phyloP scores from a whole-genome alignment of 2,797 vertebrate species.

The Phrynocephalus guinanensis region DNA sequence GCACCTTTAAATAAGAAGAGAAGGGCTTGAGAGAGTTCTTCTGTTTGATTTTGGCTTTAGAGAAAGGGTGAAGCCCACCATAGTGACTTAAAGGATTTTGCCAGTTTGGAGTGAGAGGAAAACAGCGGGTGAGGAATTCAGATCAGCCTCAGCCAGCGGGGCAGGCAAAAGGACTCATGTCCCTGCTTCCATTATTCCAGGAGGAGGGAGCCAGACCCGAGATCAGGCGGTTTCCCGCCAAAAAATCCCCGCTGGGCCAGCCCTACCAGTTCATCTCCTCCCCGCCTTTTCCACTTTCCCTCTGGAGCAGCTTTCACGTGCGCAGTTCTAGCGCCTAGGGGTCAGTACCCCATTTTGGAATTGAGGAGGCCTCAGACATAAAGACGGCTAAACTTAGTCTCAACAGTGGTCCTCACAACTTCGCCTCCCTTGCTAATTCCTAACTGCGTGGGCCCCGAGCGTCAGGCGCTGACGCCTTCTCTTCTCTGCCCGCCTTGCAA shows the following conservation, averaged over 20 bases:
- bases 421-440: slow-evolving; percentile 72
- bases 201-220: neutral
- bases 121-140: slow-evolving; percentile 22
- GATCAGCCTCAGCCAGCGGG: neutral
- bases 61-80: neutral
- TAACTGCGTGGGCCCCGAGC: slow-evolving; percentile 56
- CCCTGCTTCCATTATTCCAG: rapidly evolving
- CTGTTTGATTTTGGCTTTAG: neutral
- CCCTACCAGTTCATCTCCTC: neutral
- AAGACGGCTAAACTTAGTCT: slow-evolving; percentile 43
- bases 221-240: slow-evolving; percentile 18
- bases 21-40: neutral
- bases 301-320: neutral
- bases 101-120: slow-evolving; percentile 41
- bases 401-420: slow-evolving; percentile 43
- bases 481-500: slow-evolving; percentile 48
- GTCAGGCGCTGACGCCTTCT: slow-evolving; percentile 10
- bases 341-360: neutral
- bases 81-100: slow-evolving; percentile 45
- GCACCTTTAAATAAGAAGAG: too few species aligned
- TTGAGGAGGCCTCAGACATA: slow-evolving; percentile 63
- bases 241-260: neutral
- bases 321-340: slow-evolving; percentile 37
- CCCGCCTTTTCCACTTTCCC: neutral
- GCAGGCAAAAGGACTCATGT: neutral